phyloP scores from a whole-genome alignment of 37 sponge, comb jelly and placozoan genomes.

The Halisarca cf. caerulea region DNA sequence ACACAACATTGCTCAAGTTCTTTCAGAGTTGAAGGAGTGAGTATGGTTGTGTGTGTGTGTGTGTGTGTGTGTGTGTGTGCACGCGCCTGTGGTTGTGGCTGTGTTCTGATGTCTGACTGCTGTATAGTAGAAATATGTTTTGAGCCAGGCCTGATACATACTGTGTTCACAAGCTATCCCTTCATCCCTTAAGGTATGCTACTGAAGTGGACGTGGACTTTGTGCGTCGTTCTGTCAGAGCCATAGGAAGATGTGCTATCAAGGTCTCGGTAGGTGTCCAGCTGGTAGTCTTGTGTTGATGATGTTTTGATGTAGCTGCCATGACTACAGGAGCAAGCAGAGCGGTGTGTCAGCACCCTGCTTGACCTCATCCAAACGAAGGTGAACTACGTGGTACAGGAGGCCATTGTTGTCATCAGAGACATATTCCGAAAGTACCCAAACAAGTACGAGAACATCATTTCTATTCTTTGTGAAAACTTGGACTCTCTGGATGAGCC shows the following conservation, averaged over 20 bases:
- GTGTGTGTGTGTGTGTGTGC: no score
- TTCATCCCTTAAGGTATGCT: no score
- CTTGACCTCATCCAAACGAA: conserved; percentile 98
- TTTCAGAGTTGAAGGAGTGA: conserved; percentile 98
- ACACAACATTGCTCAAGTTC: conserved; percentile 88
- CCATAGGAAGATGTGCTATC: conserved; percentile 99
- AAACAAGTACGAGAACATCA: conserved; percentile 98
- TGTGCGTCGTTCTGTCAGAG: conserved; percentile 96
- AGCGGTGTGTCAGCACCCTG: conserved; percentile 92
- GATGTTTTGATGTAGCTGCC: no score
- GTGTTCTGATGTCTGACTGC: no score
- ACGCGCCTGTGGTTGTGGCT: no score
- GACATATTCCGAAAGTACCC: conserved; percentile 99
- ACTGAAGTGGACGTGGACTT: conserved; percentile 99
- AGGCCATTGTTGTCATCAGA: conserved; percentile 96
- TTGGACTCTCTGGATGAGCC: conserved; percentile 98
- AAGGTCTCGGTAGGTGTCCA: conserved; percentile 83
- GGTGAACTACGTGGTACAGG: conserved; percentile 99
- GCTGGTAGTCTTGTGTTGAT: no score
- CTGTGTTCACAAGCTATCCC: no score
- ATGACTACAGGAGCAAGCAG: conserved; percentile 79
- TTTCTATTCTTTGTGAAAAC: conserved; percentile 96
- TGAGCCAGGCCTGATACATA: no score
- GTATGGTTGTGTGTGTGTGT: background rate
- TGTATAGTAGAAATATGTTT: no score